These are phyloP conservation scores for Forbesichthys papilliferus DNA, from an alignment of 2,113 vertebrate species.

Conservation along the genomic window DNA sequence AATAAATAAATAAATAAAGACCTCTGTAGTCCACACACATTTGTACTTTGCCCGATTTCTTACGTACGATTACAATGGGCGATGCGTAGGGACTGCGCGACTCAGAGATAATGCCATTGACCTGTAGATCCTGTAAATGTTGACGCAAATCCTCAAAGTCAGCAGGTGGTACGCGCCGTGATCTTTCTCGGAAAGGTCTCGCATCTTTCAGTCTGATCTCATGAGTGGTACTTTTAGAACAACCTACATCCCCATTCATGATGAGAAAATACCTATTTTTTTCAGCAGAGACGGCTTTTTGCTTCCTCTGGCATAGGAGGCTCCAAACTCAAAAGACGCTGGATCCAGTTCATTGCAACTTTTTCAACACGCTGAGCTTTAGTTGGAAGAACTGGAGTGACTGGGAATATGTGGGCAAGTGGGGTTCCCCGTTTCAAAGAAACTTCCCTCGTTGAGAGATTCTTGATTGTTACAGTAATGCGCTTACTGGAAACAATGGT, in stretches of 20 bases:
- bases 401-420: conserved; percentile 16
- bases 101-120: background rate
- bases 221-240: conserved; percentile 24
- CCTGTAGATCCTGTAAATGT: background rate
- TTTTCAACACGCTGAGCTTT: background rate
- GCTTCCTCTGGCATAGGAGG: conserved; percentile 16
- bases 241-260: conserved; percentile 24
- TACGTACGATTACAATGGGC: background rate
- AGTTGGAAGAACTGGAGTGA: background rate
- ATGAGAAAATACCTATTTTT: conserved; percentile 13
- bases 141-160: background rate
- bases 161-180: background rate
- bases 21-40: conserved; percentile 14
- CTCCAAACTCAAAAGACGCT: conserved; percentile 10
- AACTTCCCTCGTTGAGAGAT: conserved; percentile 11
- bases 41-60: background rate
- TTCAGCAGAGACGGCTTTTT: conserved; percentile 4
- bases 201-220: too few relatives aligned
- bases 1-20: background rate
- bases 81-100: background rate
- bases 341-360: background rate
- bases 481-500: background rate
- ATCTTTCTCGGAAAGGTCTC: conserved; percentile 20
- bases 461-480: conserved; percentile 9
- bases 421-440: conserved; percentile 6